Conservation (phyloP, 2,113 vertebrate species). For the Microtus montanus region DNA sequence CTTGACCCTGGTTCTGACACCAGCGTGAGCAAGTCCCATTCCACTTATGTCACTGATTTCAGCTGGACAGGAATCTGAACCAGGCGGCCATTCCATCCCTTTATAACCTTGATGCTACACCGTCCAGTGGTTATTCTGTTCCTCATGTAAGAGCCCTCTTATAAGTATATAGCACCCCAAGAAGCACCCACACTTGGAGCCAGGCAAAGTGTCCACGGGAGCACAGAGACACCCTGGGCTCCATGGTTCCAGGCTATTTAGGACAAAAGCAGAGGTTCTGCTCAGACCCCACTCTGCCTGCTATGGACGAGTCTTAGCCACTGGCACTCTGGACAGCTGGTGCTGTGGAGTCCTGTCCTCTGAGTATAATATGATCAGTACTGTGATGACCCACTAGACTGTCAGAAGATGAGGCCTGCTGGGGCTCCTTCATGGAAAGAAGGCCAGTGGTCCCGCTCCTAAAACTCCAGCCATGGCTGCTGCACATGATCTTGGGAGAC, state of each 20-base stretch:
- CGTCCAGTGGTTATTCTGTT: neutral
- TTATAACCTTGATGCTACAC: neutral
- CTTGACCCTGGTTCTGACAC: slow-evolving; percentile 1
- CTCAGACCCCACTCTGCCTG: neutral
- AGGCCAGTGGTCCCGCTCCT: neutral
- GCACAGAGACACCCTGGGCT: neutral
- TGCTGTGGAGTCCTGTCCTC: neutral
- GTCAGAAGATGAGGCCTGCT: no score
- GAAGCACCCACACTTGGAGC: neutral
- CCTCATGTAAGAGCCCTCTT: neutral
- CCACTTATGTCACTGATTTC: neutral
- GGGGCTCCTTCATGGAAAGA: neutral
- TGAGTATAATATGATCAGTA: no score
- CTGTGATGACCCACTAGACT: neutral
- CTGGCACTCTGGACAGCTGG: neutral
- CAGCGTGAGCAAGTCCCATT: neutral
- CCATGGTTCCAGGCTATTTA: neutral
- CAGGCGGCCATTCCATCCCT: neutral
- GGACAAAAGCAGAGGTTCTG: neutral
- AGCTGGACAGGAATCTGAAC: neutral
- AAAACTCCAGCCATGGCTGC: neutral
- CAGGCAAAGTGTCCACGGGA: neutral
- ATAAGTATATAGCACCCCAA: neutral
- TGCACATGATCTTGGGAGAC: neutral
- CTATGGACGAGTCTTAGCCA: neutral